Base-by-base conservation (phyloP, 2,113 vertebrate genomes). In the Burhinus bistriatus region DNA sequence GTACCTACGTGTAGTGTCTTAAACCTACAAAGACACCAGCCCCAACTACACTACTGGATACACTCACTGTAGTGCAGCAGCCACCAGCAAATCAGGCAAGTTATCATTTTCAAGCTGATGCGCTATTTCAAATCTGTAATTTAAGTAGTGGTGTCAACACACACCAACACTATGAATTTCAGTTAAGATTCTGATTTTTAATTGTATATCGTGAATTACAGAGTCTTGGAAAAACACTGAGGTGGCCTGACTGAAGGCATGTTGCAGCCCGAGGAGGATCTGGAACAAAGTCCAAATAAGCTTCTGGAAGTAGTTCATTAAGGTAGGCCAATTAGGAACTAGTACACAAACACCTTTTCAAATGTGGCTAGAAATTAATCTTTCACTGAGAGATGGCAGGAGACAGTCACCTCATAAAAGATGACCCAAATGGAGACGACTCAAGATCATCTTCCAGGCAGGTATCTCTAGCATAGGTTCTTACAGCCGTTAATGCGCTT, bases 101-200 rank as follows among this genome's bases (percentile, higher is more conserved):
- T 23, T 32, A 22, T 47, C 29, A 9, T 1, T 40, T 40, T 5
- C 22, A 9, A 10, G 29, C 59, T 19, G 3, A 36, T 15, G 75
- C 8, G 4, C 52, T 18, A 3, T 12, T 45, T 30, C 5, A 34
- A 61, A 66, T 9, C 20, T 65, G 30, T 6, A 19, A 32, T 29
- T 69, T n/a, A 20, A 61, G 11, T 3, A n/a, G 36, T 0, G 69
- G 30, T 25, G 54, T 4, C 78, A 40, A 61, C 32, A 29, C 9
- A 2, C 1, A 14, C 22, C 9, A 54, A 54, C 40, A n/a, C 6
- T 0, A 4, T 0, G 7, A 26, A 9, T 26, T 54, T 13, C 19
- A 5, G 14, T 7, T 4, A 4, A 51, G 58, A 65, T 25, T 29
- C 29, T 32, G 19, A 26, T 20, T 86, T 84, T 73, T 47, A 25